These are phyloP conservation scores for Brevimyrus niger DNA, from an alignment of 2,113 vertebrate species.

Conservation along the genomic window DNA sequence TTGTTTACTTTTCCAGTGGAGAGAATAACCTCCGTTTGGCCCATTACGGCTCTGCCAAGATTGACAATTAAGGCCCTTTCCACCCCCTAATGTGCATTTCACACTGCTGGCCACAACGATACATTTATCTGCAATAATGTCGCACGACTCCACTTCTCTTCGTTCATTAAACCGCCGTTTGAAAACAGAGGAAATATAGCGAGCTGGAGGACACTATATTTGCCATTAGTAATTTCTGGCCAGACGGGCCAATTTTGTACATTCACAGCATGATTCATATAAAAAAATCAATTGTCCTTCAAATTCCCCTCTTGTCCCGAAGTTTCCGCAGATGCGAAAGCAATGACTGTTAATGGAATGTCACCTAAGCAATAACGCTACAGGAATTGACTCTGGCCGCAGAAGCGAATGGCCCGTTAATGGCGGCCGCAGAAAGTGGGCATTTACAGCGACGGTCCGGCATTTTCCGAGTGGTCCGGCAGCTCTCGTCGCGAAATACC, in stretches of 20 bases:
- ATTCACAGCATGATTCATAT: conserved; percentile 25
- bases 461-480: neutral
- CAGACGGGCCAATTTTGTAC: conserved; percentile 19
- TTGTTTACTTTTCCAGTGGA: conserved; percentile 17
- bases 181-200: conserved; percentile 49
- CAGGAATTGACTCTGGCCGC: conserved; percentile 25
- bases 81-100: conserved; percentile 53
- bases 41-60: conserved; percentile 13
- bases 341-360: conserved; percentile 26
- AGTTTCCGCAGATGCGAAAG: conserved; percentile 21
- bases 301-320: conserved; percentile 21
- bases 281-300: conserved; percentile 25
- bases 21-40: conserved; percentile 5
- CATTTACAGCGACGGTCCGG: neutral
- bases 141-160: conserved; percentile 57
- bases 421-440: conserved; percentile 2
- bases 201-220: conserved; percentile 38
- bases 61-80: conserved; percentile 32
- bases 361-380: conserved; percentile 16
- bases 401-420: conserved; percentile 18
- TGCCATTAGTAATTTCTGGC: conserved; percentile 26
- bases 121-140: conserved; percentile 62
- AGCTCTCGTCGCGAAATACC: neutral
- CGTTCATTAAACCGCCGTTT: conserved; percentile 57
- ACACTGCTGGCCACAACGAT: conserved; percentile 59